A percentile compares a stretch with the other conserved stretches of the same genome.
These are phyloP conservation scores for Ypsolopha sequella DNA, from an alignment of 2,888 invertebrate genomes.

Conservation along the genomic window DNA sequence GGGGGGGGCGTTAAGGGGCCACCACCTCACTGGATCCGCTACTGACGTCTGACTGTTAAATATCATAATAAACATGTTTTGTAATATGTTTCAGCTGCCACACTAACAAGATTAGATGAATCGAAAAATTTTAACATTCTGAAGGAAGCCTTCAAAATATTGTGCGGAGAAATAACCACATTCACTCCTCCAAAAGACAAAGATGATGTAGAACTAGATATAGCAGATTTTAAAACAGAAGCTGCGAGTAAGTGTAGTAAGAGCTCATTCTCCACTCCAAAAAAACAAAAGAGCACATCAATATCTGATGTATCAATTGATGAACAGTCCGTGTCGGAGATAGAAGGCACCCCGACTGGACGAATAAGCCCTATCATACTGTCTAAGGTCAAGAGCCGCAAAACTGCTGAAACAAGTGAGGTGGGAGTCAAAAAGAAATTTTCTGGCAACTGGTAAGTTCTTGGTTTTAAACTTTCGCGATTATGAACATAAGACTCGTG, in stretches of 20 bases:
- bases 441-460: conserved; percentile 37
- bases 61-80: too few relatives aligned
- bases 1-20: too few relatives aligned
- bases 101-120: conserved; percentile 35
- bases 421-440: conserved; percentile 48
- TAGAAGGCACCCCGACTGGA: conserved; percentile 47
- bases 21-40: too few relatives aligned
- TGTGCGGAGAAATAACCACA: conserved; percentile 26
- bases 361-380: conserved; percentile 49
- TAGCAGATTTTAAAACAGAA: too few relatives aligned
- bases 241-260: too few relatives aligned
- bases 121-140: conserved; percentile 40
- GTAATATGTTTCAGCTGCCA: conserved; percentile 25
- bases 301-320: conserved; percentile 19
- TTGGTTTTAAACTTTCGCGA: too few relatives aligned
- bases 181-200: conserved; percentile 13
- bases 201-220: conserved; percentile 7
- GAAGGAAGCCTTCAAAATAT: conserved; percentile 35
- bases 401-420: conserved; percentile 15
- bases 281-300: background rate
- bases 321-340: conserved; percentile 43
- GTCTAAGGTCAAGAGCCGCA: conserved; percentile 20
- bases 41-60: too few relatives aligned
- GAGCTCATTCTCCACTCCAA: too few relatives aligned
- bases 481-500: too few relatives aligned